Base-by-base conservation (phyloP, 2,888 invertebrate species). In the Embidobia sp. region DNA sequence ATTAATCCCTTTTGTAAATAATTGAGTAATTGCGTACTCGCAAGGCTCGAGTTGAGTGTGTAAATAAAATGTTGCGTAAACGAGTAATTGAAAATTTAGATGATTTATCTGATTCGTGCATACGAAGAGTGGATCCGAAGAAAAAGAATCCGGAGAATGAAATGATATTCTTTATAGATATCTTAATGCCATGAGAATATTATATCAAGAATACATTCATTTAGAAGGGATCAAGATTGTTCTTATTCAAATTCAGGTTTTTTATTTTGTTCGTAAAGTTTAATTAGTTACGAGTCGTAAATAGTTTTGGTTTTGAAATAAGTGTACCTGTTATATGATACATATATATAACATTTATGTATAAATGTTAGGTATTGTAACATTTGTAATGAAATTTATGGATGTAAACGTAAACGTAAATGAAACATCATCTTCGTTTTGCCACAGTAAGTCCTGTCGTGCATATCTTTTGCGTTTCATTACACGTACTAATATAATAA, bases 181-280 rank as follows among this genome's bases (percentile, higher is more conserved):
- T 31, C 42, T 57, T 69, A 69, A 69, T 69, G 69, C 33, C 69
- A 51, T 59, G 69, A 59, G 57, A 59, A 59, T 51, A 69, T 59
- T 69, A 22, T 69, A 59, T 59, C 22, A 69, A 69, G 44, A 18
- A 66, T 53, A 55, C 42, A 42, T 57, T 48, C 49, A 49, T 31
- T 40, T 48, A 29, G 10, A 49, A 33, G 37, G 26, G 13, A 49
- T 49, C 26, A 42, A 22, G 49, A 37, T 67, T 57, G 35, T 33
- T 49, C 11, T 18, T 40, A 40, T 59, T 27, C 8, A 40, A 66
- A 61, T 61, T 53, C 7, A 26, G 35, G 11, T 4, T 29, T 29
- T 29, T n/a, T 8, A 19, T 40, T 42, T 22, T 11, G 10, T 57
- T 15, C 10, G 8, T n/a, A n/a, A n/a, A n/a, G n/a, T n/a, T n/a